A percentile compares a stretch with the other conserved stretches of the same genome.
phyloP scores from a whole-genome alignment of 2,113 vertebrate genomes.

The Dasyornis broadbenti region DNA sequence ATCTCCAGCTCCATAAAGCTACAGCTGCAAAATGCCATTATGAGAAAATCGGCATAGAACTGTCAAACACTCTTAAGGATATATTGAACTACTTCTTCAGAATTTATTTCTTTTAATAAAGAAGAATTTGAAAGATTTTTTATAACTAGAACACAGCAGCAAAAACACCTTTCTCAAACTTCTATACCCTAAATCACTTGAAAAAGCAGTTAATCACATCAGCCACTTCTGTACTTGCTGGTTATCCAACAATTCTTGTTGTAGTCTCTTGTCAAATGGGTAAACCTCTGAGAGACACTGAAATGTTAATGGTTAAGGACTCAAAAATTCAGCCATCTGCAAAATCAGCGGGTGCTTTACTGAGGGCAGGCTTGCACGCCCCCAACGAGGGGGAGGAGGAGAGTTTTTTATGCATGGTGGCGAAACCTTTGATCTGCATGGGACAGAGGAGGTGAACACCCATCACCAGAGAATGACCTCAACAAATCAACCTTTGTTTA shows the following conservation, averaged over 20 bases:
- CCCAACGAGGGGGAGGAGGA: neutral
- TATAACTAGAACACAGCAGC: neutral
- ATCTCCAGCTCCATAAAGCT: neutral
- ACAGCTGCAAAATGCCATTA: neutral
- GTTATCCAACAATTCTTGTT: neutral
- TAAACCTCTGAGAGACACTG: neutral
- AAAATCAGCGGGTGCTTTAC: neutral
- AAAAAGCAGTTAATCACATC: neutral
- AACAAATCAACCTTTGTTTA: neutral
- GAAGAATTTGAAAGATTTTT: neutral
- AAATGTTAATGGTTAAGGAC: neutral
- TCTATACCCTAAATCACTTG: neutral
- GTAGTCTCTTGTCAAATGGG: neutral
- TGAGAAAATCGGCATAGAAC: neutral
- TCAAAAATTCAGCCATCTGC: neutral
- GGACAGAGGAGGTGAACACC: neutral
- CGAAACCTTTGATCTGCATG: neutral
- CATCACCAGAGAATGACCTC: neutral
- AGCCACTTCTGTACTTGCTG: neutral
- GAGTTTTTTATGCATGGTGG: neutral
- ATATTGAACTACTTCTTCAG: neutral
- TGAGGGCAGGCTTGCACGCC: neutral
- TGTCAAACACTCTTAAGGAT: neutral
- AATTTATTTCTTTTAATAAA: conserved; percentile 8
- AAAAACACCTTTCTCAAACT: neutral